A percentile compares a stretch with the other conserved stretches of the same genome.
Conservation (phyloP, 1,140 invertebrate genomes). For the Drosophila navojoa region DNA sequence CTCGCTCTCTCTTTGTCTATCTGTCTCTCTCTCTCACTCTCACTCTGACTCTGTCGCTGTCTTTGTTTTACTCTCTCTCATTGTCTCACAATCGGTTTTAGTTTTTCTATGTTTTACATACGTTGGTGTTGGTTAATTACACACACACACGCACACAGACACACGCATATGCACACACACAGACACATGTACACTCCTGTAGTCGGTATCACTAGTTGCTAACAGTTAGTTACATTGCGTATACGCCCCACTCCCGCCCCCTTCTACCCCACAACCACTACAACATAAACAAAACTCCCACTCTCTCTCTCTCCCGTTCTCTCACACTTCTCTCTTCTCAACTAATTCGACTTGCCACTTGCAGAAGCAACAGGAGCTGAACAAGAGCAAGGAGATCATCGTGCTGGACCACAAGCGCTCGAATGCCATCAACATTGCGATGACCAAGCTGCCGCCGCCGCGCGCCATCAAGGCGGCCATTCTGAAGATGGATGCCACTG, state of each 20-base stretch:
- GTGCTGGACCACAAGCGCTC: conserved; percentile 98
- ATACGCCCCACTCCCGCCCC: background rate
- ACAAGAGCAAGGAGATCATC: conserved; percentile 97
- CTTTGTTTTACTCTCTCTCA: background rate
- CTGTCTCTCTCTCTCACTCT: conserved; percentile 2
- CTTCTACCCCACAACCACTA: background rate
- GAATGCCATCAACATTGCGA: conserved; percentile 99
- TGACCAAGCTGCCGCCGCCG: conserved; percentile 98
- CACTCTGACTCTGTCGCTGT: conserved; percentile 8
- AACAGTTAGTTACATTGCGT: background rate
- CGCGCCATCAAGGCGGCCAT: conserved; percentile 99
- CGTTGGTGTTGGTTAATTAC: conserved; percentile 59
- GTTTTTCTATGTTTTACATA: conserved; percentile 28
- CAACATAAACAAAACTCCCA: background rate
- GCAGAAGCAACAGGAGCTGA: conserved; percentile 96
- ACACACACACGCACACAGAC: conserved; percentile 28
- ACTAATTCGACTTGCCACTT: conserved; percentile 32
- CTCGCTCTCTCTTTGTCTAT: conserved; percentile 32
- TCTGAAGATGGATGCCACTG: conserved; percentile 99
- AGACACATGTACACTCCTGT: conserved; percentile 1
- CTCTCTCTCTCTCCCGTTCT: too few relatives aligned
- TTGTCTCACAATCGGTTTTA: conserved; percentile 23
- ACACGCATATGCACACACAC: conserved; percentile 29
- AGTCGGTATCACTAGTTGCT: conserved; percentile 11
- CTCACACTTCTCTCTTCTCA: conserved; percentile 1